Percentiles rank a stretch among this genome's conserved stretches.
Conservation (phyloP, 2,888 invertebrate species). For the Euzophera pinguis region DNA sequence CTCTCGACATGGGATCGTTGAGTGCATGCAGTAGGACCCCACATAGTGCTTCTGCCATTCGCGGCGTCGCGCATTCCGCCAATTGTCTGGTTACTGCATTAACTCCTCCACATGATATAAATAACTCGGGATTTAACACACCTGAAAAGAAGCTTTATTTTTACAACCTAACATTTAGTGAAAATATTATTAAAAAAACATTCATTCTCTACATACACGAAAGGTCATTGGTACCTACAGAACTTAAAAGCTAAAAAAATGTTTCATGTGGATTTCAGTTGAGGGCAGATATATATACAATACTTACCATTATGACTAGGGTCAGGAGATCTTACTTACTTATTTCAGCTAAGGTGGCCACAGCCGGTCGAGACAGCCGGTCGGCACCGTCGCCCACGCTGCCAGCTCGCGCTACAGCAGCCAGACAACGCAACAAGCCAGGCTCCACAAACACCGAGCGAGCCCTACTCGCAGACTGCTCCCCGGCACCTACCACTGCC, state of each 20-base stretch:
- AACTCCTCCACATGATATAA: constrained; percentile 91
- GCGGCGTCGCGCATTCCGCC: constrained; percentile 91
- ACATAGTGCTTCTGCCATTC: constrained; percentile 94
- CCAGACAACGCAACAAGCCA: constrained; percentile 88
- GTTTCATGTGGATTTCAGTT: no score
- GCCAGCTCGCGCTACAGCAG: constrained; percentile 88
- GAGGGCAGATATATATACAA: no score
- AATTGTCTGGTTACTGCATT: constrained; percentile 90
- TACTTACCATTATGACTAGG: no score
- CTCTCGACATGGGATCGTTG: constrained; percentile 90
- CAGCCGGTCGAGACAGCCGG: constrained; percentile 89
- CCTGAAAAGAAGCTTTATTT: constrained; percentile 11
- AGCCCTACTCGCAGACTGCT: constrained; percentile 84
- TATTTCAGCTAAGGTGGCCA: constrained; percentile 93
- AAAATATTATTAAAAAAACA: no score
- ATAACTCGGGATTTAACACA: constrained; percentile 83
- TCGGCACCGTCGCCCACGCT: constrained; percentile 87
- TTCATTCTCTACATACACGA: no score
- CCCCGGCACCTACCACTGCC: constrained; percentile 74
- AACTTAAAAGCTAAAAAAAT: no score
- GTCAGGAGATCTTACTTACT: constrained; percentile 73
- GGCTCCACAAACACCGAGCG: constrained; percentile 85
- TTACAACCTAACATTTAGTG: no score
- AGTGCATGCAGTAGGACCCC: constrained; percentile 92
- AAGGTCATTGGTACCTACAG: no score